Base-by-base conservation (phyloP, 2,797 vertebrate species). In the Dryobates pubescens region DNA sequence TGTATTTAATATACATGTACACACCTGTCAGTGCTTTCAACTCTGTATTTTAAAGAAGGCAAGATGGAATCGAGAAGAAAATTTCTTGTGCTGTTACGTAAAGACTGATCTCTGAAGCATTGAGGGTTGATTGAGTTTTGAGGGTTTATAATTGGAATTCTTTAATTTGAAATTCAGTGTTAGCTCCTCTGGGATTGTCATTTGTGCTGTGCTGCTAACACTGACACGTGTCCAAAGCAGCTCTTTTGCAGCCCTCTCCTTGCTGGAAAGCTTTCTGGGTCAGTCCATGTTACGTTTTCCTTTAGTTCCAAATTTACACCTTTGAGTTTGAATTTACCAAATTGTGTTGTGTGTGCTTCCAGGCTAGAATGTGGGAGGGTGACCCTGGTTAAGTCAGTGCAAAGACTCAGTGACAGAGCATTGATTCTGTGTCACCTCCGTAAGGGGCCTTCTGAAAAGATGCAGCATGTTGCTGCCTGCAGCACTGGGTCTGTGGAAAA, bases 211-310 rank as follows among this genome's bases (percentile, higher is more conserved):
- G 61, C 81, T 2, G 23, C 22, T 72, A 53, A 64, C 0, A 0
- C 61, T 91, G 77, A 65, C 36, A 2, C 0, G 0, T 0, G 13
- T 43, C 68, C 38, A 56, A n/a, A 71, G 68, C 41, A 26, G 54
- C 10, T 72, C 19, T 72, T 22, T 68, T 49, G 27, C 9, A 88
- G 57, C 32, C 47, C 30, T 24, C 81, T 62, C 27, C 57, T 53
- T 80, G 20, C 65, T 74, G 75, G 29, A 79, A 82, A 65, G 14
- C 17, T 91, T 89, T 89, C 84, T 89, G 83, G 62, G 58, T 84
- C 45, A 27, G 14, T 22, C 51, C 62, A 19, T 27, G 23, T 61
- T 68, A 27, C 0, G 1, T 41, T 82, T 84, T 56, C 15, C 8
- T 88, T 79, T 59, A 10, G 24, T 78, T 75, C 34, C 34, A 67